Base-by-base conservation (phyloP, 2,888 invertebrate species). In the Cheilosia vernalis region DNA sequence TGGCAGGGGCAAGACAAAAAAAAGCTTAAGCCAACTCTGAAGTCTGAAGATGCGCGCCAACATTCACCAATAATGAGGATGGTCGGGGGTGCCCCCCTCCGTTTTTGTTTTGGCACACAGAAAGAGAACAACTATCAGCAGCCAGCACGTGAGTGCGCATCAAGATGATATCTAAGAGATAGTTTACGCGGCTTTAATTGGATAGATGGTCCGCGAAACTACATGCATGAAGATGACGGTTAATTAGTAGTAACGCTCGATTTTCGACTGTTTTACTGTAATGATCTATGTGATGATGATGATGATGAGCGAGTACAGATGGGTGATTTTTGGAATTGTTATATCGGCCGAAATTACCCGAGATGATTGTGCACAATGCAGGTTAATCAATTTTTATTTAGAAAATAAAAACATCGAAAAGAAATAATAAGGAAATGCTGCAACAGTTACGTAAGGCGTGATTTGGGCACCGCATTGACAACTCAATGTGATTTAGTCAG, bases 101-200 rank as follows among this genome's bases (percentile, higher is more conserved):
- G 30, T 17, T 56, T 76, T 63, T 63, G 24, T 81, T 76, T 81
- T 63, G 61, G 49, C 55, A 42, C 30, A 44, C 56, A 67, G 60
- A 49, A 37, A 72, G 58, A 33, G 44, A 27, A 47, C 27, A 61
- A 58, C 44, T 17, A 49, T n/a, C 55, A 2, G 30, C 30, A 30
- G 30, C 9, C 30, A 73, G 37, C 55, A 78, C 66, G 73, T 79
- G 83, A 79, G 56, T 74, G 67, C 79, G 61, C 73, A 64, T 74
- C 51, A 37, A 27, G 27, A 37, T 53, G 40, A 67, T 27, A 69
- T 81, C 63, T 63, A 42, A 33, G 64, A 81, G 63, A 19, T 72
- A 66, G 58, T 66, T 74, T 69, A 63, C 27, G 63, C 79, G 73
- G 47, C 19, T 74, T 79, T 79, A 83, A 83, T 73, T 79, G 73